phyloP scores from a whole-genome alignment of 2,113 vertebrate genomes.

The Excalfactoria chinensis region DNA sequence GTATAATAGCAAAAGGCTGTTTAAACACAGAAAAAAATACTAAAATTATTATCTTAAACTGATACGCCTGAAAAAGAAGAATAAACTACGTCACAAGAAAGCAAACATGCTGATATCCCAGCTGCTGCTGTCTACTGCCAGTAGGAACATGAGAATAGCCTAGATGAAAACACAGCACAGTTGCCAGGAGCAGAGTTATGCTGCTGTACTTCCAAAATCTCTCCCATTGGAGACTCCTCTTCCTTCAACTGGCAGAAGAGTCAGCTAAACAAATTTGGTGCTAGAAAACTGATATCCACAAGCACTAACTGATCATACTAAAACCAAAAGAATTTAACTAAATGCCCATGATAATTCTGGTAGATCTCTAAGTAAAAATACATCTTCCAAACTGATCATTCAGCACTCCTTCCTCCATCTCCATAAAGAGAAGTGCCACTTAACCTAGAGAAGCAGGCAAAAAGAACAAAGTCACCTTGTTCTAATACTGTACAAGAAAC shows the following conservation, averaged over 20 bases:
- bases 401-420: background rate
- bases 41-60: background rate
- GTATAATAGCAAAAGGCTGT: background rate
- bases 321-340: background rate
- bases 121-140: conserved; percentile 38
- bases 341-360: background rate
- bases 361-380: background rate
- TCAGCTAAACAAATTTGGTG: background rate
- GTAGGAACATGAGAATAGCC: conserved; percentile 26
- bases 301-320: background rate
- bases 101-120: conserved; percentile 49
- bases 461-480: background rate
- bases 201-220: background rate
- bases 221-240: background rate
- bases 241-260: conserved; percentile 1
- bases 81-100: conserved; percentile 32
- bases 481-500: background rate
- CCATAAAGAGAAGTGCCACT: background rate
- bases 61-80: conserved; percentile 1
- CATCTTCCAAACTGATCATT: background rate
- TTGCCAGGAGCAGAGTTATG: conserved; percentile 54
- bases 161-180: conserved; percentile 6
- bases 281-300: background rate
- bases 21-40: background rate
- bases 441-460: background rate